These are phyloP conservation scores for Apodemus sylvaticus DNA, from an alignment of 2,113 vertebrate species.

Conservation along the genomic window DNA sequence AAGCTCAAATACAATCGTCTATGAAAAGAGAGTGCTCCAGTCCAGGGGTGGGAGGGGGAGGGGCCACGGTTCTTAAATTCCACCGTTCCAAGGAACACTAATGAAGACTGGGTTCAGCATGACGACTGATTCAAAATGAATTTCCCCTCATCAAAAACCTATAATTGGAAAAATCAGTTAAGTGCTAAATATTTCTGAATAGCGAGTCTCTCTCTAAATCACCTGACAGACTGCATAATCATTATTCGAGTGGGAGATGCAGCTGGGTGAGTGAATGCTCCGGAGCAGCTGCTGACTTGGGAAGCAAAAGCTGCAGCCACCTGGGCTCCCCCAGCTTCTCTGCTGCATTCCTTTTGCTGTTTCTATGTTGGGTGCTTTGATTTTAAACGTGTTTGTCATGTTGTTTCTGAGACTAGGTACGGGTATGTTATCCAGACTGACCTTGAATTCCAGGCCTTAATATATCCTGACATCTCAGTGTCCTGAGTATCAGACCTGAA, in stretches of 20 bases:
- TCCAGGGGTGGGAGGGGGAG: not conserved
- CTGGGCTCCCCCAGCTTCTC: not conserved
- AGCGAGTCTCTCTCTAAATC: slow-evolving; percentile 42
- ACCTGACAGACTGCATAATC: not conserved
- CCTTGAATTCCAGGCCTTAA: not conserved
- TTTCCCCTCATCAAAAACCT: slow-evolving; percentile 60
- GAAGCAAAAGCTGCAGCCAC: not conserved
- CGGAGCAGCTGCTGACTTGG: not conserved
- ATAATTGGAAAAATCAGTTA: slow-evolving; percentile 61
- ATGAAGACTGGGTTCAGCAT: slow-evolving; percentile 47
- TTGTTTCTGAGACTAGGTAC: not conserved
- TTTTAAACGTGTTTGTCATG: not conserved
- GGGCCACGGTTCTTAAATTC: not conserved
- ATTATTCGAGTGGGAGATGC: not conserved
- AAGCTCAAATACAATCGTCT: not conserved
- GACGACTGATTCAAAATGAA: slow-evolving; percentile 66
- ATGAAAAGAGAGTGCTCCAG: slow-evolving; percentile 3
- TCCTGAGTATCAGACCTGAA: not conserved
- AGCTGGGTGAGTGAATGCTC: slow-evolving; percentile 26
- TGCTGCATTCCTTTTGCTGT: not conserved
- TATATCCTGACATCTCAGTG: not conserved
- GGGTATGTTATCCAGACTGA: not conserved
- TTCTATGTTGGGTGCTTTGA: not conserved
- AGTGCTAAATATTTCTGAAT: slow-evolving; percentile 39
- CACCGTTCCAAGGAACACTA: slow-evolving; percentile 30